Base-by-base conservation (phyloP, 1,140 invertebrate genomes). In the Dysdera silvatica region DNA sequence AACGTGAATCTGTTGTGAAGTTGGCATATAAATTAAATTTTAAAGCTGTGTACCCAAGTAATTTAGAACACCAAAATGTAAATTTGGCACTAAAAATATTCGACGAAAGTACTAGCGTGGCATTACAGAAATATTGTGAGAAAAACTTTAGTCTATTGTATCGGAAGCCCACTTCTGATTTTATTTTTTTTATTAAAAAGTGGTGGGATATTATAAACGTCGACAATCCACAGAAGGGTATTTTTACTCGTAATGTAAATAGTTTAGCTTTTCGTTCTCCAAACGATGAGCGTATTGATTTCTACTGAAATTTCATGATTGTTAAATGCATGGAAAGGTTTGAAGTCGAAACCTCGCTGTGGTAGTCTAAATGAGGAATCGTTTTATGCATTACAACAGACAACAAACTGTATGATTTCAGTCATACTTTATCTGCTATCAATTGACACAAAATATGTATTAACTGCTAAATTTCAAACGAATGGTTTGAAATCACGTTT, bases 121-220 rank as follows among this genome's bases (percentile, higher is more conserved):
- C 18, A 12, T 24, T 23, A 10, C 4, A 28, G 29, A 51, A 24
- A 51, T 51, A 24, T 28, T 6, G 18, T 18, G 18, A 51, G 29
- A 10, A 5, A 45, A 12, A 8, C 8, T n/a, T n/a, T n/a, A n/a
- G 7, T 8, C 6, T 45, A 7, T 7, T 45, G 23, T 20, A 14
- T n/a, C 29, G 48, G 48, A 6, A 51, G 48, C 20, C 48, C 7
- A 28, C 48, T 14, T 5, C 18, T 8, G 29, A 12, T 8, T 51
- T 51, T 51, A 14, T 51, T 6, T 28, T 10, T 51, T 12, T 26
- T 7, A 51, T 51, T 6, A 51, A 51, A 18, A 51, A 51, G 26
- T 51, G 48, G 48, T 51, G 48, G 48, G 26, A 51, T 28, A 51
- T 51, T 18, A 51, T 51, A 28, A 51, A 51, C 20, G 29, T 51